Evolutionary conservation across 2,888 invertebrate genomes (phyloP).

Genomic region (Platycheirus albimanus): DNA sequence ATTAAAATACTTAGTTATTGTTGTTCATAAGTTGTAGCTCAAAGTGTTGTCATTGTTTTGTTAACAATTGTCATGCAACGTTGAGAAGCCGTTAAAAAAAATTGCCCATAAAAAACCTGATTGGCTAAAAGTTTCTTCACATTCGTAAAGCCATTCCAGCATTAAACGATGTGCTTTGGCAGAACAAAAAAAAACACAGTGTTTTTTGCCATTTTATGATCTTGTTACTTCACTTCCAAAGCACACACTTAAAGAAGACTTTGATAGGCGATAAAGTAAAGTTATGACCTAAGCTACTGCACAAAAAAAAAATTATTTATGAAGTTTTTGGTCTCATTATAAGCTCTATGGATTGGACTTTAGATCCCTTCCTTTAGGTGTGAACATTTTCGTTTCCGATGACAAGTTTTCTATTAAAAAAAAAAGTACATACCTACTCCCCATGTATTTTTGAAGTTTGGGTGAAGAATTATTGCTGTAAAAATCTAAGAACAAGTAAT

Average conservation of each 20-base stretch:
- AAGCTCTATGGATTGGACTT: no score
- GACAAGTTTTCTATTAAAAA: not conserved
- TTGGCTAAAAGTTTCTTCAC: conserved; percentile 18
- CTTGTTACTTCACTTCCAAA: conserved; percentile 7
- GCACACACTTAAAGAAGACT: not conserved
- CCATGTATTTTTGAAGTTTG: no score
- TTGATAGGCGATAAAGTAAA: not conserved
- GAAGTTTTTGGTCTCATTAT: not conserved
- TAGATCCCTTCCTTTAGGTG: conserved; percentile 17
- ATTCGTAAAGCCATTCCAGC: not conserved
- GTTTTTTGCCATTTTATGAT: conserved; percentile 15
- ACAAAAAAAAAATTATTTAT: conserved; percentile 1
- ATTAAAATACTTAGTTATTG: conserved; percentile 14
- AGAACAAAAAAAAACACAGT: not conserved
- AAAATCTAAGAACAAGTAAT: no score
- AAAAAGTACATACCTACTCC: no score
- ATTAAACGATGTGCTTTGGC: not conserved
- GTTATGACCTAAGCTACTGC: conserved; percentile 12
- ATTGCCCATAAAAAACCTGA: not conserved
- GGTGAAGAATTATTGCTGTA: no score
- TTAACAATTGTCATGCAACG: conserved; percentile 4
- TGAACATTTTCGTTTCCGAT: conserved; percentile 15
- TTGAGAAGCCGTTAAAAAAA: conserved; percentile 1
- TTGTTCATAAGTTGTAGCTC: conserved; percentile 8
- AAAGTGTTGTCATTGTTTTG: conserved; percentile 8